phyloP scores from a whole-genome alignment of 2,113 vertebrate genomes.

The Scomber scombrus region DNA sequence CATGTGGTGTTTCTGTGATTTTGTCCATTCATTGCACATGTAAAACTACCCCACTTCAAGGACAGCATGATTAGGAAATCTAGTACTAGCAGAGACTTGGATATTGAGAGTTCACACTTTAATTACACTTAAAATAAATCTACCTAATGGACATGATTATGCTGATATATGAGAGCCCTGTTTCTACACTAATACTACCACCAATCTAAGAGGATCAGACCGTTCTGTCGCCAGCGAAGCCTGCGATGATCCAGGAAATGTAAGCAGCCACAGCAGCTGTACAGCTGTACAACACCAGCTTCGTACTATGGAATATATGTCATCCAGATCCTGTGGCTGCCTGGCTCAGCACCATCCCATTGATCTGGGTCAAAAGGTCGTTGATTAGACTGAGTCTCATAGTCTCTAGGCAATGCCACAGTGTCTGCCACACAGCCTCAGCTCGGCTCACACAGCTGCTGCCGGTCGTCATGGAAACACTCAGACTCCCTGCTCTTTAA shows the following conservation, averaged over 20 bases:
- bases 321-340: slow-evolving; percentile 49
- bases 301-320: slow-evolving; percentile 30
- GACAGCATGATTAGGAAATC: slow-evolving; percentile 3
- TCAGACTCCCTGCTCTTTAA: slow-evolving; percentile 64
- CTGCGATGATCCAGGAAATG: slow-evolving; percentile 44
- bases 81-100: neutral
- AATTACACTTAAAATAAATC: slow-evolving; percentile 62
- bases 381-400: slow-evolving; percentile 70
- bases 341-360: slow-evolving; percentile 66
- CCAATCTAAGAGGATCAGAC: slow-evolving; percentile 60
- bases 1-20: slow-evolving; percentile 14
- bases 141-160: slow-evolving; percentile 45
- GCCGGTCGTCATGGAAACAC: slow-evolving; percentile 83
- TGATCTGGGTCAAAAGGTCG: slow-evolving; percentile 84
- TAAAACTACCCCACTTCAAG: slow-evolving; percentile 25
- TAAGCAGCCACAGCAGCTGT: slow-evolving; percentile 33
- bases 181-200: slow-evolving; percentile 41
- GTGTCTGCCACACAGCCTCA: slow-evolving; percentile 74
- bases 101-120: slow-evolving; percentile 24
- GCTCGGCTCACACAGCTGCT: slow-evolving; percentile 78
- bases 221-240: slow-evolving; percentile 30
- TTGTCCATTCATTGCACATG: neutral
- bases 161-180: slow-evolving; percentile 46
- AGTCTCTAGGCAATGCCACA: slow-evolving; percentile 76
- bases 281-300: slow-evolving; percentile 29